These are phyloP conservation scores for Ennomos erosarius DNA, from an alignment of 2,888 invertebrate species.

Conservation along the genomic window DNA sequence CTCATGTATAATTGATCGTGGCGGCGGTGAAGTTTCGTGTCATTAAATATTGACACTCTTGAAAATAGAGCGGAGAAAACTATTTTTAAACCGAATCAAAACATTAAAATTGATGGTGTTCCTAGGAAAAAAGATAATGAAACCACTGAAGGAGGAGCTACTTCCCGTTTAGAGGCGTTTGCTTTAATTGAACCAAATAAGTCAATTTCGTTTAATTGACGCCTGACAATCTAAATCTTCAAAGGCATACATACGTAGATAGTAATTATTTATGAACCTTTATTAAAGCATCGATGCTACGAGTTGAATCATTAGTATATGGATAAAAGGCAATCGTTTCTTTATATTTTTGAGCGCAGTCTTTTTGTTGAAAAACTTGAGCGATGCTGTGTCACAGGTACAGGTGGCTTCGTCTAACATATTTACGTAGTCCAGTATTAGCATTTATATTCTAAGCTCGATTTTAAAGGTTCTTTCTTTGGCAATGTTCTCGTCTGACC, in stretches of 20 bases:
- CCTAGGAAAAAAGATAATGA: constrained; percentile 30
- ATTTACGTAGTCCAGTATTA: constrained; percentile 53
- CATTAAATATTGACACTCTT: constrained; percentile 64
- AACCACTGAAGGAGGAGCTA: constrained; percentile 19
- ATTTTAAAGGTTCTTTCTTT: constrained; percentile 75
- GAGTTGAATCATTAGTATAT: constrained; percentile 64
- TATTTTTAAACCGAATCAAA: constrained; percentile 38
- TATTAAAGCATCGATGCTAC: constrained; percentile 47
- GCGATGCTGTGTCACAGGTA: constrained; percentile 64
- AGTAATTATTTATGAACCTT: background rate
- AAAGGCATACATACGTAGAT: constrained; percentile 29
- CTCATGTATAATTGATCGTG: constrained; percentile 78
- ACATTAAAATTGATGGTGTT: constrained; percentile 41
- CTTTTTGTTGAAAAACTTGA: constrained; percentile 66
- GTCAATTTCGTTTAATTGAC: constrained; percentile 43
- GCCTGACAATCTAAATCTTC: constrained; percentile 21
- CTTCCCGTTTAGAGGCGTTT: constrained; percentile 22
- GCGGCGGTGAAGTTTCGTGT: constrained; percentile 72
- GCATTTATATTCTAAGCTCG: constrained; percentile 69
- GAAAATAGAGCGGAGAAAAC: constrained; percentile 37
- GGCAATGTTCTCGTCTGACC: constrained; percentile 62
- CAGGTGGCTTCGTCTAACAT: constrained; percentile 43
- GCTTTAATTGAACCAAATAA: constrained; percentile 40
- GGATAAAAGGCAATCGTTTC: constrained; percentile 79
- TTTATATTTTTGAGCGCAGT: constrained; percentile 64